These are phyloP conservation scores for Apotomis turbidana DNA, from an alignment of 2,888 invertebrate species.

Conservation along the genomic window DNA sequence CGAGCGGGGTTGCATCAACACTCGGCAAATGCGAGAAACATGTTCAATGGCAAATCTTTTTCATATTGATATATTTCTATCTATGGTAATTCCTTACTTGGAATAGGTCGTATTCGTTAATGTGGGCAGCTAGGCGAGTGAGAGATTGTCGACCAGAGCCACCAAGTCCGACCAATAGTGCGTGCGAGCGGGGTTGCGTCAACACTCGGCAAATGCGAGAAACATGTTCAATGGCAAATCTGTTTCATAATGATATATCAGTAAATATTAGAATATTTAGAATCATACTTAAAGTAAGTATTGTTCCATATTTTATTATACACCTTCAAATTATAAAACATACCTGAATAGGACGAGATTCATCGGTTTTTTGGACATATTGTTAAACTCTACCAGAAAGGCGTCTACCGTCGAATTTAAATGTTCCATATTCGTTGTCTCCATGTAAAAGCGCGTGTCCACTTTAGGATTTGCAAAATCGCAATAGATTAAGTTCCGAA, in stretches of 20 bases:
- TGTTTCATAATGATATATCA: conserved; percentile 57
- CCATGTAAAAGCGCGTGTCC: conserved; percentile 93
- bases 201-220: conserved; percentile 95
- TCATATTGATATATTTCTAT: too few relatives aligned
- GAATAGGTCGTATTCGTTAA: conserved; percentile 96
- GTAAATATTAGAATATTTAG: not conserved
- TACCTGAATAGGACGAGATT: conserved; percentile 94
- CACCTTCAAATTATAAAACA: not conserved
- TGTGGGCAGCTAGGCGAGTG: conserved; percentile 94
- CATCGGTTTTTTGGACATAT: conserved; percentile 98
- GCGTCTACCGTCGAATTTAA: conserved; percentile 93
- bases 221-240: conserved; percentile 97
- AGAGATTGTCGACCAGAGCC: conserved; percentile 97
- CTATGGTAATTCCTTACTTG: conserved; percentile 58
- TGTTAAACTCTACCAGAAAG: conserved; percentile 95
- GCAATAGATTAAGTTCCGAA: conserved; percentile 95
- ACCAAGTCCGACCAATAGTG: conserved; percentile 94
- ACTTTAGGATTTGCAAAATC: conserved; percentile 98
- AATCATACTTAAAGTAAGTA: too few relatives aligned
- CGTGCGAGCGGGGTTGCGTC: conserved; percentile 96
- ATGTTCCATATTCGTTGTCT: conserved; percentile 92
- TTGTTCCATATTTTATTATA: not conserved
- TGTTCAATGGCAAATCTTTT: conserved; percentile 96
- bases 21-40: conserved; percentile 94
- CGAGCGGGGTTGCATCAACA: conserved; percentile 95